These are phyloP conservation scores for Rostratula benghalensis DNA, from an alignment of 2,113 vertebrate species.

Conservation along the genomic window DNA sequence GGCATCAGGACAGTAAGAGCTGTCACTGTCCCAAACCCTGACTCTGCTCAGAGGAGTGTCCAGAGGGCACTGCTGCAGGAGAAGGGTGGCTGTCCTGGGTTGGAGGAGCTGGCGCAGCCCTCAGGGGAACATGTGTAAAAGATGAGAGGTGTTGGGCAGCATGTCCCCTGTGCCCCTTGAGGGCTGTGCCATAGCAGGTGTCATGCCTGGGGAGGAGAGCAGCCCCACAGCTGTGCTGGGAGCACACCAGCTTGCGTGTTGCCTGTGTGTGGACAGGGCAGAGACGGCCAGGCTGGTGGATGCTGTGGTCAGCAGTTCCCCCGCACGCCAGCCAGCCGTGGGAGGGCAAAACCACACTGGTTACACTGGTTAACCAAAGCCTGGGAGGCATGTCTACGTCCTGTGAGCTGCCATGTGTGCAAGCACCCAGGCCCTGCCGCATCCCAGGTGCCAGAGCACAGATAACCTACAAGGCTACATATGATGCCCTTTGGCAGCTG, in stretches of 20 bases:
- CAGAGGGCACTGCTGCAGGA: background rate
- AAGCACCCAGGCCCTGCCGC: background rate
- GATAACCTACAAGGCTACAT: background rate
- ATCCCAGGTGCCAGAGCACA: background rate
- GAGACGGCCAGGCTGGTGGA: background rate
- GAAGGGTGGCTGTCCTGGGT: background rate
- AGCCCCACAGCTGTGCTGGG: background rate
- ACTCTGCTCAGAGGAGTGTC: background rate
- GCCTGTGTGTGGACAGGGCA: background rate
- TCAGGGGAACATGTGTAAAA: rapidly evolving
- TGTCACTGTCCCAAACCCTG: background rate
- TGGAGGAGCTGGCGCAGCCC: background rate
- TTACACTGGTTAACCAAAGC: background rate
- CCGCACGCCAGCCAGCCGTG: rapidly evolving
- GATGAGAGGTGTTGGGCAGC: background rate
- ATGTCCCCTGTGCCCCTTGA: rapidly evolving
- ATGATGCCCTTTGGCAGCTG: background rate
- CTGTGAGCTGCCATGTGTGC: background rate
- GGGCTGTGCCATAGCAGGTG: background rate
- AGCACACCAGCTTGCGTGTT: rapidly evolving
- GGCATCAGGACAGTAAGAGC: background rate
- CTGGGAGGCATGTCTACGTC: background rate
- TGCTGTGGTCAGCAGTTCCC: background rate
- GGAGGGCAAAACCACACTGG: background rate
- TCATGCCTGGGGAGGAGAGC: background rate